A percentile compares a stretch with the other conserved stretches of the same genome.
Evolutionary conservation across 2,797 vertebrate species (phyloP).

Genomic region (Lerista edwardsae): DNA sequence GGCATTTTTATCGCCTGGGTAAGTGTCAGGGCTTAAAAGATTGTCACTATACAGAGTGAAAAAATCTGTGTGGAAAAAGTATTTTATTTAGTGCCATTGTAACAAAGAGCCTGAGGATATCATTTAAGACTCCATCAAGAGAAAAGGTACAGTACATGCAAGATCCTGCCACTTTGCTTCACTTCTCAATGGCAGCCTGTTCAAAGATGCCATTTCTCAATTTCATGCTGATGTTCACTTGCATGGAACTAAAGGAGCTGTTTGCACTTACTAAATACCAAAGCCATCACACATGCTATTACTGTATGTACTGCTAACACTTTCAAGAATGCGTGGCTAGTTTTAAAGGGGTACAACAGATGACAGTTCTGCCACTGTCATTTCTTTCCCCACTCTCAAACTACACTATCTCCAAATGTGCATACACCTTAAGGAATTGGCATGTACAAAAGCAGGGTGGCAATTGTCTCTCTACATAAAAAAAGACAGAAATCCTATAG

Average conservation of each 20-base stretch:
- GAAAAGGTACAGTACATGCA: slow-evolving; percentile 15
- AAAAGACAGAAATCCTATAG: background rate
- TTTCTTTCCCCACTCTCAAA: background rate
- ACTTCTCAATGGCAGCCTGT: slow-evolving; percentile 1
- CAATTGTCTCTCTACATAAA: background rate
- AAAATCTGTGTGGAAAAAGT: slow-evolving; percentile 1
- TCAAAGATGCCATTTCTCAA: slow-evolving; percentile 34
- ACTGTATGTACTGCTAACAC: background rate
- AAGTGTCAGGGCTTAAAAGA: slow-evolving; percentile 20
- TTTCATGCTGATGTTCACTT: background rate
- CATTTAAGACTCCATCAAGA: background rate
- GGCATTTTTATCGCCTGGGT: slow-evolving; percentile 2
- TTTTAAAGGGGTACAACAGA: background rate
- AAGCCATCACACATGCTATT: background rate
- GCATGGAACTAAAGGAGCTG: background rate
- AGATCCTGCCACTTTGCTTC: background rate
- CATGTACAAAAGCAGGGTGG: background rate
- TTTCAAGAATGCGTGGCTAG: background rate
- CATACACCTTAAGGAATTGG: background rate
- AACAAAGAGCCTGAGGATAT: slow-evolving; percentile 26
- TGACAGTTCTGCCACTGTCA: background rate
- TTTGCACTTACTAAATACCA: slow-evolving; percentile 18
- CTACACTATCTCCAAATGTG: background rate
- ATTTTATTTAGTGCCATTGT: background rate
- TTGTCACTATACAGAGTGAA: background rate